Evolutionary conservation across 2,888 invertebrate genomes (phyloP), one percentile per base, ranked within the genome.

Genomic region (Dynastes hyllus): DNA sequence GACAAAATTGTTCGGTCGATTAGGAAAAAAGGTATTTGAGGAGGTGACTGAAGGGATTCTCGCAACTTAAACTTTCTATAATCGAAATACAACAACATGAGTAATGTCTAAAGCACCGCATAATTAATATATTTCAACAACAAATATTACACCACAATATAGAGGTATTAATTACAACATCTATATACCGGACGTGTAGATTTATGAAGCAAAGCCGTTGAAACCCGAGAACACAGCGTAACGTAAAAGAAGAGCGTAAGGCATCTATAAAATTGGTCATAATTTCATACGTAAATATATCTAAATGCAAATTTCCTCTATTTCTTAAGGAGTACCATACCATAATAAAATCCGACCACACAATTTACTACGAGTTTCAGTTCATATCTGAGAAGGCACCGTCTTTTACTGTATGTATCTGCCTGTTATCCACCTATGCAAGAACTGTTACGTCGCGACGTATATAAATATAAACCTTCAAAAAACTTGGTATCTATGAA

Each of bases 261-360:
- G 53, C 50, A 71, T 55, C 29, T 71, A 71, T 71, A 71, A 71
- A 71, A 55, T 71, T 37, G 71, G 32, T 58, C 71, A 58, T 71
- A 71, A 55, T 71, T 71, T 71, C 71, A 71, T 58, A 32, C 32
- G 16, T 37, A 37, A 70, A 50, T 51, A 70, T 70, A 69, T 70
- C 27, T 37, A 71, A 58, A 71, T 71, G 71, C 71, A 71, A 71
- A 71, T 71, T 71, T 58, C 58, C 71, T 37, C 70, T 29, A 71
- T 55, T 71, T 55, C 58, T 71, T 53, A 22, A n/a, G 71, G 55
- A 71, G 58, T 71, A 69, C 16, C 40, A 45, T 40, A 37, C 22
- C 16, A 37, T 71, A 32, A 71, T 71, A 71, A 71, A 71, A 58
- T 55, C 71, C 71, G 58, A 71, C 71, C 71, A 71, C 71, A 71